Conservation (phyloP, 92 coral and sea anemone genomes). For the Zoanthus solanderi region DNA sequence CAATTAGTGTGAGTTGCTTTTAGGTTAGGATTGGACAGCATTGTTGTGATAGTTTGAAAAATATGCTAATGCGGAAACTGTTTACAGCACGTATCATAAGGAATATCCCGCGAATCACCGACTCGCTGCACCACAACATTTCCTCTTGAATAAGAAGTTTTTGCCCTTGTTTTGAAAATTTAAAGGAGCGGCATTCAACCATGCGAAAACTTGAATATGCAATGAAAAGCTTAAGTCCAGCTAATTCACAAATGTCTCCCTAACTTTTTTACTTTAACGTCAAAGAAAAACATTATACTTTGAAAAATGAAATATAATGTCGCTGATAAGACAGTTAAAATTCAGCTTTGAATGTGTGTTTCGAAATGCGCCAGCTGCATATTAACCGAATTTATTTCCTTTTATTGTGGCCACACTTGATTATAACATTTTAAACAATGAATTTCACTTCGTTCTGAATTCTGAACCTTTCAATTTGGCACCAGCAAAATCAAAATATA, state of each 20-base stretch:
- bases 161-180: constrained; percentile 19
- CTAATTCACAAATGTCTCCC: background rate
- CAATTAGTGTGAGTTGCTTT: constrained; percentile 37
- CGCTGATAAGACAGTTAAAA: background rate
- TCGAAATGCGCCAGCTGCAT: background rate
- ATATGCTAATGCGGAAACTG: constrained; percentile 37
- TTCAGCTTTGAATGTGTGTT: background rate
- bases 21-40: constrained; percentile 30
- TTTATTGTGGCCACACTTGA: background rate
- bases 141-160: constrained; percentile 5
- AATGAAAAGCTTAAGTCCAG: constrained; percentile 10
- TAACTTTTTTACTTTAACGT: background rate
- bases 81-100: background rate
- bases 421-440: background rate
- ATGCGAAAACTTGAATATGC: constrained; percentile 16
- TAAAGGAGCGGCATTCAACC: background rate
- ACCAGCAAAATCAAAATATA: background rate
- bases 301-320: background rate
- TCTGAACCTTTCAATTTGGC: background rate
- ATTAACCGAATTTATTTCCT: background rate
- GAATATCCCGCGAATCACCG: constrained; percentile 45
- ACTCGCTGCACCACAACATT: constrained; percentile 19
- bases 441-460: background rate
- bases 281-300: background rate
- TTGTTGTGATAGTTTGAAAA: background rate